Conservation (phyloP, 2,888 invertebrate genomes). For the Abrostola tripartita region DNA sequence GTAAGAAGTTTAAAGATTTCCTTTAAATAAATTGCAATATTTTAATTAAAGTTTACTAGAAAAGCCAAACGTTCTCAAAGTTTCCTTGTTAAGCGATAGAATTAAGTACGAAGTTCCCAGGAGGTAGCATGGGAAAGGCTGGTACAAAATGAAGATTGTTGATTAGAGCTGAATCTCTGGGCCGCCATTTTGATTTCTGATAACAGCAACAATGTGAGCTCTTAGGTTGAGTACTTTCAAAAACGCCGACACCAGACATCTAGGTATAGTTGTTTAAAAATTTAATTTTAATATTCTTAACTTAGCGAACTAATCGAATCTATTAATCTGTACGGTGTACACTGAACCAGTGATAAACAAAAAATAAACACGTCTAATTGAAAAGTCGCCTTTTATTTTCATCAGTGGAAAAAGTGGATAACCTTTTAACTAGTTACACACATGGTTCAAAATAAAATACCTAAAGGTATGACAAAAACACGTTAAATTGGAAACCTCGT, state of each 20-base stretch:
- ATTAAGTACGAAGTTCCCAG: slow-evolving; percentile 55
- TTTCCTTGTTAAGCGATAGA: slow-evolving; percentile 61
- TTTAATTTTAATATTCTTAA: too few species aligned
- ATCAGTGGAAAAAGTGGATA: too few species aligned
- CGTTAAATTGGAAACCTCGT: too few species aligned
- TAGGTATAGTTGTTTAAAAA: too few species aligned
- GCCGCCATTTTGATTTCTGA: slow-evolving; percentile 43
- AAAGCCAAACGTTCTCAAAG: slow-evolving; percentile 53
- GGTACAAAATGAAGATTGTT: slow-evolving; percentile 34
- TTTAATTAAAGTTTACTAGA: slow-evolving; percentile 61
- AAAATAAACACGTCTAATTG: too few species aligned
- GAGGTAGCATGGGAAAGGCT: slow-evolving; percentile 46
- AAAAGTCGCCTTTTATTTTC: too few species aligned
- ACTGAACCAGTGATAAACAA: too few species aligned
- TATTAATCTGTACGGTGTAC: too few species aligned
- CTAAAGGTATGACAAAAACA: too few species aligned
- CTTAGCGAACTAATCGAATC: too few species aligned
- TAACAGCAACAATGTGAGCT: slow-evolving; percentile 56
- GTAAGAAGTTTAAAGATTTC: not conserved
- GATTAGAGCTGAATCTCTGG: slow-evolving; percentile 57
- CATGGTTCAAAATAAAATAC: too few species aligned
- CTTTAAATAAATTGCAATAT: slow-evolving; percentile 55
- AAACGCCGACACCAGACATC: slow-evolving; percentile 24
- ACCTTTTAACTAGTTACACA: too few species aligned
- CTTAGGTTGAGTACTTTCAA: slow-evolving; percentile 35